phyloP scores from a whole-genome alignment of 2,888 invertebrate species.

The Hemicrepidius hirtus region DNA sequence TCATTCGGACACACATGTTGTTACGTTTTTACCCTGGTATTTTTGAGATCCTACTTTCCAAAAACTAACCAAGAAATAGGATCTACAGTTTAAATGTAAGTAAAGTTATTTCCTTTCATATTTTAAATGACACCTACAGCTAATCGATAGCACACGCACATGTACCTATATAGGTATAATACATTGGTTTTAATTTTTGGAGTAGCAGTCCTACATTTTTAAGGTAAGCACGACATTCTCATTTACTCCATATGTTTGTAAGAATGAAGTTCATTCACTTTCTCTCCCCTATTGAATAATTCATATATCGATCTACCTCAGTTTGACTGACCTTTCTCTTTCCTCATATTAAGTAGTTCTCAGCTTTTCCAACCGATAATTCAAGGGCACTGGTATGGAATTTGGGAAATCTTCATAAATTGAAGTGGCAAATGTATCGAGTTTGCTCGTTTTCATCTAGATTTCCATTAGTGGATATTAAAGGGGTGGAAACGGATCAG shows the following conservation, averaged over 20 bases:
- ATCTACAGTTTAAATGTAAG: no score
- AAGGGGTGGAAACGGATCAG: conserved; percentile 69
- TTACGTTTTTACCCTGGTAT: no score
- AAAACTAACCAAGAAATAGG: no score
- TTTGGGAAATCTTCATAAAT: conserved; percentile 35
- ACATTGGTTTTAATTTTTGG: not conserved
- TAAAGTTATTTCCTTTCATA: no score
- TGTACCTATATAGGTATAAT: no score
- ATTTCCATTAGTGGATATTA: conserved; percentile 69
- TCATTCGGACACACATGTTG: no score
- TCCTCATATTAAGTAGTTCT: conserved; percentile 71
- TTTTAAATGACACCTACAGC: no score
- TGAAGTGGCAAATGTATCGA: conserved; percentile 44
- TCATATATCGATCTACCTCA: conserved; percentile 72
- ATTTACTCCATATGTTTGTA: conserved; percentile 70
- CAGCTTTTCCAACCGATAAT: conserved; percentile 52
- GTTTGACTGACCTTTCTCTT: conserved; percentile 73
- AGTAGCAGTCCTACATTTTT: not conserved
- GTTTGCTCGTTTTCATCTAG: conserved; percentile 56
- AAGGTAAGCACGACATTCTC: conserved; percentile 57
- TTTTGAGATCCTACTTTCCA: no score
- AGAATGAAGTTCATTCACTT: conserved; percentile 72
- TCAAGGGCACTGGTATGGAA: conserved; percentile 62
- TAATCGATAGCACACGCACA: no score
- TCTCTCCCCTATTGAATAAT: conserved; percentile 73